phyloP scores from a whole-genome alignment of 2,113 vertebrate genomes.

The Tetraodon nigroviridis region DNA sequence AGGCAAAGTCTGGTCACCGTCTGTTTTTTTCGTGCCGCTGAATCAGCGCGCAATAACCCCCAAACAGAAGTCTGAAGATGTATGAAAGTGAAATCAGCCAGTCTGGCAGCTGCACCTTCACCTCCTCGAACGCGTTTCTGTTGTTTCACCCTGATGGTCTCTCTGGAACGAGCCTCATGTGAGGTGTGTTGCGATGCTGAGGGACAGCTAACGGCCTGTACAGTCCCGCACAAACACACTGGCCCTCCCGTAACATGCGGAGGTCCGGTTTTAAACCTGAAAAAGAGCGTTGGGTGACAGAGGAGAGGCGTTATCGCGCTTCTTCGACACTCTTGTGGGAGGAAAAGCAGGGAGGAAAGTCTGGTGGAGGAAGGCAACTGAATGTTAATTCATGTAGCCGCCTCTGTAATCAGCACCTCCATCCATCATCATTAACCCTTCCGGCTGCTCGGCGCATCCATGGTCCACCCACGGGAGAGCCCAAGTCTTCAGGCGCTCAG shows the following conservation, averaged over 20 bases:
- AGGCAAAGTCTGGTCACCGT: conserved; percentile 1
- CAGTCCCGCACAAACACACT: neutral
- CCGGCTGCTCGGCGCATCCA: conserved; percentile 23
- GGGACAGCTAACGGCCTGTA: neutral
- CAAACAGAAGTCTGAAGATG: neutral
- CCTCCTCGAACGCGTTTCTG: no score
- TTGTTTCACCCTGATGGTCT: neutral
- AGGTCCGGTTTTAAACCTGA: no score
- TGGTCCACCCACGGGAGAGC: conserved; percentile 34
- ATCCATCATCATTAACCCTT: conserved; percentile 45
- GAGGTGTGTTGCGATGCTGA: neutral
- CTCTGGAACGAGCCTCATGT: no score
- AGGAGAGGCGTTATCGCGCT: conserved; percentile 25
- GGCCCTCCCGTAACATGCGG: no score
- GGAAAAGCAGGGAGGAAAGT: conserved; percentile 1
- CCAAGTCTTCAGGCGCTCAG: conserved; percentile 11
- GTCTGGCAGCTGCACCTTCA: no score
- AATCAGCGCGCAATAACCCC: conserved; percentile 7
- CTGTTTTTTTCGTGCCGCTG: neutral
- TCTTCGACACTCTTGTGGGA: conserved; percentile 31
- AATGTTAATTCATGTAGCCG: conserved; percentile 16
- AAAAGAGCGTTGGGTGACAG: neutral
- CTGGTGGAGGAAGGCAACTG: conserved; percentile 14
- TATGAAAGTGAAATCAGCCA: neutral
- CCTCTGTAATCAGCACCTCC: conserved; percentile 51